Base-by-base conservation (phyloP, 1,140 invertebrate species). In the Panagrolaimus sp. region DNA sequence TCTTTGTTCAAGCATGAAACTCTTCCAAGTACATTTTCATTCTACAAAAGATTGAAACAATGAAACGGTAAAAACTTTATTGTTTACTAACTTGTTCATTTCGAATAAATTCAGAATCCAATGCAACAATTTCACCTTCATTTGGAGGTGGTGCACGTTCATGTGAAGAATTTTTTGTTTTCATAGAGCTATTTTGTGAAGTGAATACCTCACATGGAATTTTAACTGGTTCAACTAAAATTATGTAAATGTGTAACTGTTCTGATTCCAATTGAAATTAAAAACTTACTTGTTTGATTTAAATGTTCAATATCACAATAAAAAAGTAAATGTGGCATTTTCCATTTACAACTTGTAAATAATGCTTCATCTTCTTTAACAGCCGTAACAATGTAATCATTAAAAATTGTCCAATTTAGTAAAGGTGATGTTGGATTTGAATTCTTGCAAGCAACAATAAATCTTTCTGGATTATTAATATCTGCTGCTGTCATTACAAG, bases 341-440 rank as follows among this genome's bases (percentile, higher is more conserved):
- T 57, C 51, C 51, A 57, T 11, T 20, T 27, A 16, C 20, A 57
- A 57, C 20, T n/a, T 11, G 13, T 57, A 27, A 25, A 57, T 27
- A 57, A 57, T 25, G 51, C 51, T 16, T 57, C 51, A 57, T 57
- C 51, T 11, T 25, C 51, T 20, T 57, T 57, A 27, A 57, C 51
- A 5, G 51, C 20, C 9, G 51, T 57, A 11, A 57, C 51, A 16
- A 57, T 57, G 51, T 57, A 57, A 27, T 57, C 51, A 13, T 57
- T 57, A 27, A 57, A 57, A 27, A 57, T 16, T 27, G 51, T 57
- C 14, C 14, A 57, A 27, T 57, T 57, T 27, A 57, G 20, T 11
- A 57, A 20, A 4, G 51, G 51, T 27, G 51, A 57, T 1, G 20
- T 20, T 11, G 14, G 51, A 57, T 57, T 57, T 4, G 20, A 1